Evolutionary conservation across 2,797 vertebrate genomes (phyloP).

Genomic region (Sebastes goodei): DNA sequence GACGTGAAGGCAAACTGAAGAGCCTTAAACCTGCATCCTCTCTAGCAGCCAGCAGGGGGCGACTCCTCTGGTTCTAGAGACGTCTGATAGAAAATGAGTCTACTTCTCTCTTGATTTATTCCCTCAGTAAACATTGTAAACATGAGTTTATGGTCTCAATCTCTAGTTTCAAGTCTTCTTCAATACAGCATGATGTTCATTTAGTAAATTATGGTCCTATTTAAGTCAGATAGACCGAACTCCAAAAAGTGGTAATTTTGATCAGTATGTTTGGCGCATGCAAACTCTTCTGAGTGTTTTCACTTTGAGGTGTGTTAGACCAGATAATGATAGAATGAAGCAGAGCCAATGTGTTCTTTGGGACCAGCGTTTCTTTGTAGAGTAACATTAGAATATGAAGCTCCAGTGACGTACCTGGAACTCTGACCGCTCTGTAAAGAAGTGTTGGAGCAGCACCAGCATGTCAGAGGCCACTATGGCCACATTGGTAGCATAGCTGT

Average conservation of each 20-base stretch:
- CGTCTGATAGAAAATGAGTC: no score
- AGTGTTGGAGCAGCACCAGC: slow-evolving; percentile 89
- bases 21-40: no score
- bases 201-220: no score
- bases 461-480: slow-evolving; percentile 88
- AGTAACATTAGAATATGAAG: not conserved
- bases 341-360: not conserved
- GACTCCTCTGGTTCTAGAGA: no score
- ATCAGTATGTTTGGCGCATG: not conserved
- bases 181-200: no score
- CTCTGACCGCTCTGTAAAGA: slow-evolving; percentile 84
- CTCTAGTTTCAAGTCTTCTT: no score
- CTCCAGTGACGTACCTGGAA: slow-evolving; percentile 85
- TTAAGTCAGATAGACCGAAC: not conserved
- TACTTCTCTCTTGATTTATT: no score
- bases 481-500: slow-evolving; percentile 86
- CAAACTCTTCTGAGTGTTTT: not conserved
- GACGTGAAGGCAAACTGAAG: no score
- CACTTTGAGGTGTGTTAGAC: not conserved
- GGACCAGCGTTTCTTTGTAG: not conserved
- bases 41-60: no score
- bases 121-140: no score
- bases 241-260: not conserved
- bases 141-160: no score
- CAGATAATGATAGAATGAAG: not conserved